Conservation (phyloP, 2,888 invertebrate species). For the Calameuta pallipes region DNA sequence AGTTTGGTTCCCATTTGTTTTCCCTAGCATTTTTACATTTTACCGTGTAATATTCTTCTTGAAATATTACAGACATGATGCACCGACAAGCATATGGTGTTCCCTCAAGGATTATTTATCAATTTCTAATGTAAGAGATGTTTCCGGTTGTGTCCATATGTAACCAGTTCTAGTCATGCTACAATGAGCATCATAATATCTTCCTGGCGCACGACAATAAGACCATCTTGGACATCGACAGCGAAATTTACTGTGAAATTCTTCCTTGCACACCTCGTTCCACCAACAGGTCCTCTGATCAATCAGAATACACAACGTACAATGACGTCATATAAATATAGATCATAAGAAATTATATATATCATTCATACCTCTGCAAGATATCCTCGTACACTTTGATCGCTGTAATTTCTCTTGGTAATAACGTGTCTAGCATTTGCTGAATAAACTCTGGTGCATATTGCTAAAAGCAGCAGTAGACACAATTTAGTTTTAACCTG, state of each 20-base stretch:
- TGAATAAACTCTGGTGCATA: conserved; percentile 34
- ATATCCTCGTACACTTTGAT: conserved; percentile 84
- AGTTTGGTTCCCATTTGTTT: neutral
- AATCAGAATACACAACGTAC: neutral
- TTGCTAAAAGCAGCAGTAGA: conserved; percentile 33
- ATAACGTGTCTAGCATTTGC: conserved; percentile 52
- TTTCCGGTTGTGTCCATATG: conserved; percentile 86
- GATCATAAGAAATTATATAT: neutral
- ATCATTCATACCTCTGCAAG: conserved; percentile 77
- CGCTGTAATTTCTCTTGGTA: conserved; percentile 79
- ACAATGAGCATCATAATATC: conserved; percentile 91
- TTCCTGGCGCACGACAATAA: conserved; percentile 87
- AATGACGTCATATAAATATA: neutral
- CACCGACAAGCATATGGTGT: neutral
- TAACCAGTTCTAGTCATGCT: conserved; percentile 91
- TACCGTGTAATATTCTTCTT: neutral
- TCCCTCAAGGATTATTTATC: conserved; percentile 39
- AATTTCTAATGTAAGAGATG: conserved; percentile 53
- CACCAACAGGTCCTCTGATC: conserved; percentile 91
- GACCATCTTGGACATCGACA: conserved; percentile 92
- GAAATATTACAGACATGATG: neutral
- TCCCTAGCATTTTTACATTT: neutral
- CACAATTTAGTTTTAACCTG: conserved; percentile 17
- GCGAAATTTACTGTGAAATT: conserved; percentile 86
- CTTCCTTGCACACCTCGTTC: conserved; percentile 94